Base-by-base conservation (phyloP, 2,888 invertebrate species). In the Drosophila macrospina region DNA sequence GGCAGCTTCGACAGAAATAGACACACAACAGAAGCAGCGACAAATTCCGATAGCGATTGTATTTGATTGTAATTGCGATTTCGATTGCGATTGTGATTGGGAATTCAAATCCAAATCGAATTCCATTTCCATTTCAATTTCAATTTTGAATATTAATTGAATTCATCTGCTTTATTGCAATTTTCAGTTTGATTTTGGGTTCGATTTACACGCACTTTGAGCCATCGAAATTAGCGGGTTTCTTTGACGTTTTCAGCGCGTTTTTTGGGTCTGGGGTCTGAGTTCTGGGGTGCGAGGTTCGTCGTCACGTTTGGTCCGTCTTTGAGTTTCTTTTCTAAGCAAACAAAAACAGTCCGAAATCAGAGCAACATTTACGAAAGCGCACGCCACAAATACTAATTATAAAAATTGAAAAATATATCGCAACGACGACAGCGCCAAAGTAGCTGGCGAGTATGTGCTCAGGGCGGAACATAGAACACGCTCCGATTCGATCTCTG, bases 1-100 rank as follows among this genome's bases (percentile, higher is more conserved):
- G 86, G 86, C 86, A 79, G 90, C 88, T 83, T 87, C 86, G 89
- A 87, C 89, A 85, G 87, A 89, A 89, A 89, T 90, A 89, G 89
- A 79, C 74, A 76, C 81, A 80, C 75, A 74, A 69, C 74, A 86
- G 66, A 66, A 72, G 66, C 69, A 73, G 79, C 70, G 57, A 85
- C 70, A 81, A 71, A 74, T 68, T 67, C 32, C 32, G 24, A 69
- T 57, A 26, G 20, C 24, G 24, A 68, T 56, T 50, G 28, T 34
- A 34, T 26, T 24, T 62, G 28, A 28, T 28, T 28, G 28, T 20
- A 20, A 20, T 20, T 20, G 20, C 32, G 15, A 54, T 47, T 47
- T 1, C 32, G 24, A 47, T 41, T 45, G n/a, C 28, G 51, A 69
- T 37, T 30, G 37, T n/a, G 60, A 67, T 56, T 36, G 36, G 13